phyloP scores from a whole-genome alignment of 2,797 vertebrate species.

The Amniataba percoides region DNA sequence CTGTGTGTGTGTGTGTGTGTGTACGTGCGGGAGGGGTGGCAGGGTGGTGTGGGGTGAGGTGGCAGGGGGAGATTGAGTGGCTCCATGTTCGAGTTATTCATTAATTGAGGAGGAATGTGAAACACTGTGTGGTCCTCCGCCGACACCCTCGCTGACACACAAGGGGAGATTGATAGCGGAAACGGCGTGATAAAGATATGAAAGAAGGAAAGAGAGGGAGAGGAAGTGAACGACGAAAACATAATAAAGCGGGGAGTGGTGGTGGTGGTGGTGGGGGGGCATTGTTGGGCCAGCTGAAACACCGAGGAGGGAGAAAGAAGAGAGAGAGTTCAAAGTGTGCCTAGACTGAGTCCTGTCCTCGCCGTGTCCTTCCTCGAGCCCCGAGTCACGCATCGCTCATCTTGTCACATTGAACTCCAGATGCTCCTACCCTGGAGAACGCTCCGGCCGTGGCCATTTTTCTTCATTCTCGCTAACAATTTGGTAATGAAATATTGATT shows the following conservation, averaged over 20 bases:
- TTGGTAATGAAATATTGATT: constrained; percentile 99
- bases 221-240: constrained; percentile 71
- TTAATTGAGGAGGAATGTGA: constrained; percentile 85
- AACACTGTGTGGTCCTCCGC: constrained; percentile 82
- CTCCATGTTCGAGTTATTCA: constrained; percentile 82
- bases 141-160: constrained; percentile 78
- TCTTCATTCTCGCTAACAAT: constrained; percentile 99
- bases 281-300: constrained; percentile 68
- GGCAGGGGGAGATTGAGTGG: constrained; percentile 76
- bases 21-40: constrained; percentile 27
- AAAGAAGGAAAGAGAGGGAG: constrained; percentile 62
- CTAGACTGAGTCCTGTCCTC: constrained; percentile 95
- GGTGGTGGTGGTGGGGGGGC: constrained; percentile 48
- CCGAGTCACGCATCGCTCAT: constrained; percentile 97
- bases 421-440: constrained; percentile 98
- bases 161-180: constrained; percentile 82
- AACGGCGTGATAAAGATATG: constrained; percentile 81
- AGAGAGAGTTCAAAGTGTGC: constrained; percentile 85
- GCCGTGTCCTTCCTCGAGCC: constrained; percentile 95
- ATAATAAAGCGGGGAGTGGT: constrained; percentile 73
- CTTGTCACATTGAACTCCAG: constrained; percentile 99
- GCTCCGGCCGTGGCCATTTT: constrained; percentile 94
- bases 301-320: constrained; percentile 53
- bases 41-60: constrained; percentile 31
- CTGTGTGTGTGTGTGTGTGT: constrained; percentile 35